Base-by-base conservation (phyloP, 2,113 vertebrate genomes). In the Nothoprocta perdicaria region DNA sequence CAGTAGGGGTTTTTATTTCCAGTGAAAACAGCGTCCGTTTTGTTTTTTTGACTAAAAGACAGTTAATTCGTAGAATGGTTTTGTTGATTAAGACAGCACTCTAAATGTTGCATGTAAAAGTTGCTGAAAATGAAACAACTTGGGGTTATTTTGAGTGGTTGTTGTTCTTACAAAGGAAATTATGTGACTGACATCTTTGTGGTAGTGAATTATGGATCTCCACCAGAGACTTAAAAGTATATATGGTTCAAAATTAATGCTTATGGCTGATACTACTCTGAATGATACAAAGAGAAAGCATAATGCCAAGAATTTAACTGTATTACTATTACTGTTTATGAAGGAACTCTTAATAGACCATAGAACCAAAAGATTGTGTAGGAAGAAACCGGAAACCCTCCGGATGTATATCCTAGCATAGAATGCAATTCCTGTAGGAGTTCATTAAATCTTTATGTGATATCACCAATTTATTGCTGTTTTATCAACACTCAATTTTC, bases 131-230 rank as follows among this genome's bases (percentile, higher is more conserved):
- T 62, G 31, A 79, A 81, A 50, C 38, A 58, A 81, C 38, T 80
- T 75, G 58, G 79, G 87, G 48, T 83, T 73, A 88, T 95, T 88
- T 72, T 88, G 77, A 93, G 67, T 22, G 79, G 75, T 67, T 81
- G 35, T 40, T 40, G 46, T 67, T 95, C 89, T 92, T 95, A 58
- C 67, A 93, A 75, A 72, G 83, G 18, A 90, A 92, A 84, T 72
- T 14, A 55, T 38, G 52, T 83, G 10, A 79, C 88, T 90, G 43
- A 57, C 71, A 38, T 35, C 23, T 35, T 33, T 63, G 19, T 2
- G 6, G 19, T 66, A 50, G 23, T 74, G 82, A 58, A 1, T 1
- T 38, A 58, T 15, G 21, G 27, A 26, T 85, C 38, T 62, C 29
- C 74, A 63, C 3, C 31, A 80, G 6, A 55, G 26, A 23, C 13